Evolutionary conservation across 2,797 vertebrate species (phyloP), one percentile per base, ranked within the genome.

Genomic region (Notoglanidium macrostoma): DNA sequence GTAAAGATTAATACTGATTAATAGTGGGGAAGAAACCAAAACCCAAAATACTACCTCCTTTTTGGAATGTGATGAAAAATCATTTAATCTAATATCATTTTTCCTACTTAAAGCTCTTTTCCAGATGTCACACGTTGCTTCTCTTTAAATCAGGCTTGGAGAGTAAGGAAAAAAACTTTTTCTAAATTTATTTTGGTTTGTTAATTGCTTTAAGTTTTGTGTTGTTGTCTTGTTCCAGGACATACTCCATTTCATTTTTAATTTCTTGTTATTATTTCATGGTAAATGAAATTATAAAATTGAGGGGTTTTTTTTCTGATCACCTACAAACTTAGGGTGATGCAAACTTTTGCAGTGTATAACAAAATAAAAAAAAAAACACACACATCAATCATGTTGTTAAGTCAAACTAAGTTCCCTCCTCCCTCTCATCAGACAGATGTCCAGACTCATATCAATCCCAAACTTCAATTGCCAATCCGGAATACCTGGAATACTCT

Each of bases 401-500:
- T 3, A 54, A 54, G 49, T 29, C n/a, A 51, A 77, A 26, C 49
- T 29, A 12, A 29, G 32, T 21, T 23, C 40, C 23, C 6, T 82
- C 80, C 17, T 77, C 15, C 29, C 40, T 67, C 59, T 82, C 40
- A 21, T 0, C 8, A 70, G 40, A 40, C 40, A 49, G 12, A 67
- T 3, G 0, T 49, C 63, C 44, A 70, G 26, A 72, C 54, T 35
- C 23, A 55, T 67, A 63, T 67, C 49, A 8, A 40, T 79, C 57
- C 11, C 57, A 70, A 82, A 23, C 12, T 51, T 78, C 1, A 2
- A 5, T 35, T 5, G 8, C 61, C 72, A 54, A 44, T 89, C 87
- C 26, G 1, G 51, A 77, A 85, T 79, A 90, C 59, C 5, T 57
- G 61, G 44, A 65, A 59, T 76, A 40, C 40, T 77, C 65, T n/a